Base-by-base conservation (phyloP, 2,113 vertebrate genomes). In the Mesocricetus auratus region DNA sequence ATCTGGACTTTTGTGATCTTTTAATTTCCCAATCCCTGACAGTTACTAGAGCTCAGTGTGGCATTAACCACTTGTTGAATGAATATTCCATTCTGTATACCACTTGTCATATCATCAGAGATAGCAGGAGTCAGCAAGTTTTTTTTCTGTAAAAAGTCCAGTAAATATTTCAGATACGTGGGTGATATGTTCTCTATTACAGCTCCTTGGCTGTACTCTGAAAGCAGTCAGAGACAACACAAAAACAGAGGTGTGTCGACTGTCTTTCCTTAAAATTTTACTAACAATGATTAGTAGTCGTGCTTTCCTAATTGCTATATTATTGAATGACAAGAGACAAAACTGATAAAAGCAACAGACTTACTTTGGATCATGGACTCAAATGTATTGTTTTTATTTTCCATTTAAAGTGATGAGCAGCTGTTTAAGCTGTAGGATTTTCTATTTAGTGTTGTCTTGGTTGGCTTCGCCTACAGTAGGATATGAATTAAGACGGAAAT, bases 31-130 rank as follows among this genome's bases (percentile, higher is more conserved):
- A 58, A 58, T 5, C 0, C 31, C 89, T 39, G 15, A 0, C 75
- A 97, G 83, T 94, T 90, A 62, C 94, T 91, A 81, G 62, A 96
- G 53, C 82, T 92, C 47, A 88, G 79, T 87, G 69, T 68, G 73
- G 89, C 78, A 77, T 31, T 60, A 92, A 53, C 45, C 94, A 62
- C 60, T 90, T 86, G 64, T 87, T 83, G 47, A 90, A 24, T 17
- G 10, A 66, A 29, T 56, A 9, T 85, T 75, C 12, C 50, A 33
- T 82, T 78, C 85, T 86, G 69, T 50, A 17, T 75, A 82, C 64
- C 33, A 16, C 79, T 93, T 94, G 89, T 95, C 96, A 96, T 73
- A 69, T 89, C 86, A 96, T 81, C 39, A 2, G 17, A 87, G 95
- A 95, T 68, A 96, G n/a, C 36, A 83, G 74, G 53, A 87, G 24